Evolutionary conservation across 2,113 vertebrate genomes (phyloP), one percentile per base, ranked within the genome.

Genomic region (Brachyhypopomus occidentalis): DNA sequence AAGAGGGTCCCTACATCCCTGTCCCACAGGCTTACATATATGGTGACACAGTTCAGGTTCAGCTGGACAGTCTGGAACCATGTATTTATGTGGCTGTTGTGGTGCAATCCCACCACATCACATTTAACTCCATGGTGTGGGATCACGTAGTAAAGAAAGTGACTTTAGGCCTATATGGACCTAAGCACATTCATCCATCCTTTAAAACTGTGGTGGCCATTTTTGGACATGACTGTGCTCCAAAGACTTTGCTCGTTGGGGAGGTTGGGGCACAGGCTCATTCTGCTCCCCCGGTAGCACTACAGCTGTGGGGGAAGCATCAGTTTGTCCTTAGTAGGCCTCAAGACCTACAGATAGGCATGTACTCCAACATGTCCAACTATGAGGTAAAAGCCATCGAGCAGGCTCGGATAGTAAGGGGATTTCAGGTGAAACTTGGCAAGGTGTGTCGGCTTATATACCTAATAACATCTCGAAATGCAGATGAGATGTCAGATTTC

Each of bases 291-390:
- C 95, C 96, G 0, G 96, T 97, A 0, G 95, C 96, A 0, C 92
- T 99, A 1, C 97, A 98, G 87, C 93, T 99, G 5, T 99, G 98
- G 98, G 98, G 98, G 0, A 98, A 96, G 84, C 97, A 99, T 86
- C 96, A 96, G 84, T 99, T 98, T 69, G 0, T 93, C 12, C 78
- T 99, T 71, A 83, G 91, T 14, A 92, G 86, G 66, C 97, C 96
- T 63, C 97, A 99, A 87, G 98, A 99, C 84, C 94, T 99, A 66
- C 93, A 90, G 69, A 88, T 99, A 74, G 96, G 95, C 45, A 89
- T 99, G 90, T 99, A 97, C 81, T 96, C 98, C 87, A 99, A 98
- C 86, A 96, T 96, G 95, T 95, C 93, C 19, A 95, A 96, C 85
- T 98, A 96, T 0, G 94, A 97, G 87, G 96, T 99, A 58, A 94